Conservation (phyloP, 1,140 invertebrate species). For the Drosophila mauritiana region DNA sequence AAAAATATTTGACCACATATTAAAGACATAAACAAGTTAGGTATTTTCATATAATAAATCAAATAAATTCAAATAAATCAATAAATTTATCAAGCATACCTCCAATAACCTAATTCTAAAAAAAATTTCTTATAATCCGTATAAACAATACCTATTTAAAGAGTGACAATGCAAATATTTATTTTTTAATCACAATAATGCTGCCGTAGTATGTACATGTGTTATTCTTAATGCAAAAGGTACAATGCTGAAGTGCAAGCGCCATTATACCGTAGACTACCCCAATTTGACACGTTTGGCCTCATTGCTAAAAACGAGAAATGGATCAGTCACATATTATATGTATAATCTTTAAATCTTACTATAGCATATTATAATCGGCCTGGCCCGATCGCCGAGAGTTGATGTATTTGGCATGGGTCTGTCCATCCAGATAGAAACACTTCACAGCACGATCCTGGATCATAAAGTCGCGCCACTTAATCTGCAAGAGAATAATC, state of each 20-base stretch:
- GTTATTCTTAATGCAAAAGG: background rate
- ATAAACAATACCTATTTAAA: too few relatives aligned
- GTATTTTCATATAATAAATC: too few relatives aligned
- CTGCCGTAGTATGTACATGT: background rate
- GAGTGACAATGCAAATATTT: background rate
- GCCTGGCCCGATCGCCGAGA: constrained; percentile 35
- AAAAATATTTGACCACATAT: too few relatives aligned
- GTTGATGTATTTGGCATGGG: constrained; percentile 87
- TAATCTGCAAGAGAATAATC: constrained; percentile 85
- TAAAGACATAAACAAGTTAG: too few relatives aligned
- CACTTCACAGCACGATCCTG: constrained; percentile 88
- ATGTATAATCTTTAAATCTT: background rate
- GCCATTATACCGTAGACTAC: background rate
- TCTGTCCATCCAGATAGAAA: constrained; percentile 88
- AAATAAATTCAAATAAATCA: too few relatives aligned
- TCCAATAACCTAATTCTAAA: too few relatives aligned
- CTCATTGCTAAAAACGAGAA: constrained; percentile 22
- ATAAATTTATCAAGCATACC: too few relatives aligned
- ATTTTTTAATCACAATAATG: constrained; percentile 4
- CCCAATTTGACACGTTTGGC: constrained; percentile 41
- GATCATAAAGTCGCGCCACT: constrained; percentile 89
- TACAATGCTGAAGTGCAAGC: background rate
- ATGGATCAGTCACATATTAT: background rate
- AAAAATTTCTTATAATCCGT: too few relatives aligned
- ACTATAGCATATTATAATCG: constrained; percentile 54